These are phyloP conservation scores for Mechanitis mazaeus DNA, from an alignment of 2,888 invertebrate genomes.

Conservation along the genomic window DNA sequence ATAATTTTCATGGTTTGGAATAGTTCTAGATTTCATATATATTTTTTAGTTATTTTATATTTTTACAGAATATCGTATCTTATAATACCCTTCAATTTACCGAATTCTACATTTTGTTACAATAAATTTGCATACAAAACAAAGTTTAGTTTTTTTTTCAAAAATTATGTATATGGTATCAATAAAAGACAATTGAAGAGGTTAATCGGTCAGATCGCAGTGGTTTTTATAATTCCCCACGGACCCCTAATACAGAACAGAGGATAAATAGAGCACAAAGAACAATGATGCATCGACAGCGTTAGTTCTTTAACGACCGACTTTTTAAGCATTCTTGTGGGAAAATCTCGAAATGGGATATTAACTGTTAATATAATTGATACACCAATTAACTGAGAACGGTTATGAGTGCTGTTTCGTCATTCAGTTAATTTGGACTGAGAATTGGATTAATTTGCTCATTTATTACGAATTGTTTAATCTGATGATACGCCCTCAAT, in stretches of 20 bases:
- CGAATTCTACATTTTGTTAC: too few species aligned
- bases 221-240: slow-evolving; percentile 18
- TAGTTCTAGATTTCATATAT: neutral
- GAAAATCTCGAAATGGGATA: slow-evolving; percentile 30
- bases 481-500: too few species aligned
- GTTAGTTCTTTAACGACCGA: slow-evolving; percentile 36
- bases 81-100: too few species aligned
- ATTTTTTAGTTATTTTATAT: too few species aligned
- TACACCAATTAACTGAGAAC: slow-evolving; percentile 20
- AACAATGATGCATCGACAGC: slow-evolving; percentile 62
- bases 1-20: neutral
- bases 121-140: too few species aligned
- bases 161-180: too few species aligned
- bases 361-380: slow-evolving; percentile 26
- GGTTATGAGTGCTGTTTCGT: slow-evolving; percentile 14
- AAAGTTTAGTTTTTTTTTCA: too few species aligned
- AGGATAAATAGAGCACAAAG: slow-evolving; percentile 65
- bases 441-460: slow-evolving; percentile 1
- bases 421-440: slow-evolving; percentile 7
- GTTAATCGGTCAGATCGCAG: slow-evolving; percentile 9
- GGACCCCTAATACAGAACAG: slow-evolving; percentile 33
- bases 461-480: neutral
- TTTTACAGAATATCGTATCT: too few species aligned
- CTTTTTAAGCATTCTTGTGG: slow-evolving; percentile 31
- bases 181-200: slow-evolving; percentile 3